phyloP scores from a whole-genome alignment of 1,140 invertebrate species.

The Saccostrea glomerata region DNA sequence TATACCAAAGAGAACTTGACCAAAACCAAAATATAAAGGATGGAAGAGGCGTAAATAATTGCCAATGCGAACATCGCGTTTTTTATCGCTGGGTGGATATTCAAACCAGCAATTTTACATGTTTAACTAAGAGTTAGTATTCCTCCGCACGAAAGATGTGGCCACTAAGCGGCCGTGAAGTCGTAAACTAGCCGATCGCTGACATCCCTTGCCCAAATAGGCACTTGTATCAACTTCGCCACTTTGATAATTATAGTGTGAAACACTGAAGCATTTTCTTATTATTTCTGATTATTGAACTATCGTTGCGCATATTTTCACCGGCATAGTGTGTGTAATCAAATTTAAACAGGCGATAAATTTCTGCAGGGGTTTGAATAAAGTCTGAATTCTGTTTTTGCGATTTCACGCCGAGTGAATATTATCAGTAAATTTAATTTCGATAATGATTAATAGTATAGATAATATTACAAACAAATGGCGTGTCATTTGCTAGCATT shows the following conservation, averaged over 20 bases:
- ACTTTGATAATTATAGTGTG: slow-evolving; percentile 55
- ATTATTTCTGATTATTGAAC: slow-evolving; percentile 46
- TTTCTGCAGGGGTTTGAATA: slow-evolving; percentile 29
- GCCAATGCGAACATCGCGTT: slow-evolving; percentile 11
- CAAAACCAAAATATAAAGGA: background rate
- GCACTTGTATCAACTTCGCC: slow-evolving; percentile 37
- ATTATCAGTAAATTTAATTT: slow-evolving; percentile 40
- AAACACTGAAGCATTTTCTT: slow-evolving; percentile 46
- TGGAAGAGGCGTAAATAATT: slow-evolving; percentile 20
- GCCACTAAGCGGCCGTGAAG: slow-evolving; percentile 54
- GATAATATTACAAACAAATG: slow-evolving; percentile 36
- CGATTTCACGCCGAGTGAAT: slow-evolving; percentile 23
- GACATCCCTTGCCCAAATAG: slow-evolving; percentile 42
- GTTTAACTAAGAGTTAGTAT: slow-evolving; percentile 49
- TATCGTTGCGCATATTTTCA: slow-evolving; percentile 30
- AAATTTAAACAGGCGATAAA: slow-evolving; percentile 31
- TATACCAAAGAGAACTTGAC: background rate
- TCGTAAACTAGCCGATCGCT: slow-evolving; percentile 54
- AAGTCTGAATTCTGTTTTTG: slow-evolving; percentile 18
- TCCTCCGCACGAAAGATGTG: slow-evolving; percentile 52
- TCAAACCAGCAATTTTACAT: slow-evolving; percentile 46
- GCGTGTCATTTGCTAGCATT: slow-evolving; percentile 33
- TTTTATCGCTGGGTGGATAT: slow-evolving; percentile 35
- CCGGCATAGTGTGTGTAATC: slow-evolving; percentile 11
- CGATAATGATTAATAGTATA: slow-evolving; percentile 42